These are phyloP conservation scores for Lycorma delicatula DNA, from an alignment of 1,140 invertebrate genomes.

Conservation along the genomic window DNA sequence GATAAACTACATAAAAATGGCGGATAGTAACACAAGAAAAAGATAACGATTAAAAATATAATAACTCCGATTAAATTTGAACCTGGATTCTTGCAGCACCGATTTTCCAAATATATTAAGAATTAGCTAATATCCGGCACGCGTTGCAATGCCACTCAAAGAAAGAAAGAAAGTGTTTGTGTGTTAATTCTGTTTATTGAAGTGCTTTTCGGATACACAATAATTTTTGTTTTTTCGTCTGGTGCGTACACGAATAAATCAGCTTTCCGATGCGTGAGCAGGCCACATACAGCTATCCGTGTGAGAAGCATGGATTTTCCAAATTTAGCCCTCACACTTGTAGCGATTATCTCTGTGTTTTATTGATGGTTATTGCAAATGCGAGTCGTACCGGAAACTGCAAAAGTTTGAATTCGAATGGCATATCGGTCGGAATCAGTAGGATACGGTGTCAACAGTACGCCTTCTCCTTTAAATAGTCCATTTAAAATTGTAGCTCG, in stretches of 20 bases:
- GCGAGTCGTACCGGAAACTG: slow-evolving; percentile 36
- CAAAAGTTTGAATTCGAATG: slow-evolving; percentile 18
- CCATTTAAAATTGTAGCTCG: slow-evolving; percentile 15
- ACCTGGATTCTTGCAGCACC: no score
- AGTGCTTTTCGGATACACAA: slow-evolving; percentile 16
- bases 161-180: no score
- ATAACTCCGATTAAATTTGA: no score
- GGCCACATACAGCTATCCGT: no score
- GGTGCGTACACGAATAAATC: neutral
- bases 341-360: slow-evolving; percentile 29
- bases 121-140: no score
- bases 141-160: no score
- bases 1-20: no score
- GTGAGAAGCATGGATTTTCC: slow-evolving; percentile 28
- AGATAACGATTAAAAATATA: no score
- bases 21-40: no score
- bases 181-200: no score
- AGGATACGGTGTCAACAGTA: no score
- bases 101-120: no score
- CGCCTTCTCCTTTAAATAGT: slow-evolving; percentile 12
- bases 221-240: slow-evolving; percentile 16
- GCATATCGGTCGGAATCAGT: slow-evolving; percentile 14
- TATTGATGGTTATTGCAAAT: slow-evolving; percentile 41
- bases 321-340: slow-evolving; percentile 20
- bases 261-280: slow-evolving; percentile 8